Evolutionary conservation across 2,888 invertebrate genomes (phyloP).

Genomic region (Thymelicus acteon): DNA sequence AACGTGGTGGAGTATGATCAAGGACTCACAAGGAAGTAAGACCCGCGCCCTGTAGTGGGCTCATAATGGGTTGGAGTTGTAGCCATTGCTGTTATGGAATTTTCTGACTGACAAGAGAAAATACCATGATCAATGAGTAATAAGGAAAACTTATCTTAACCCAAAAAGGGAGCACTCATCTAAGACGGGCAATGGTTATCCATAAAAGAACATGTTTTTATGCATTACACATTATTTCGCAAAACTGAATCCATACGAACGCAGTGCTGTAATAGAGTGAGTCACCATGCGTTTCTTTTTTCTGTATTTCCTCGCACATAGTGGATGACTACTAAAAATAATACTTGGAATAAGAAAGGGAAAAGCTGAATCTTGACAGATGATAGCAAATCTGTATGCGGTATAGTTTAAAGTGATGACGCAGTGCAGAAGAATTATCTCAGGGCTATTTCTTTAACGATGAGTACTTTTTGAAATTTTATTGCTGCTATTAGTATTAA

Average conservation of each 20-base stretch:
- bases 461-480: no score
- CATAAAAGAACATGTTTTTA: neutral
- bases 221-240: slow-evolving; percentile 6
- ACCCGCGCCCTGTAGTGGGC: no score
- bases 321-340: slow-evolving; percentile 11
- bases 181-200: neutral
- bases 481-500: no score
- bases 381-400: no score
- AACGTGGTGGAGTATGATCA: no score
- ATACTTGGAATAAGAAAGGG: slow-evolving; percentile 11
- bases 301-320: slow-evolving; percentile 19
- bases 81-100: no score
- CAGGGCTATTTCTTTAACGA: no score
- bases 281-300: slow-evolving; percentile 21
- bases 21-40: no score
- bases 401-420: no score
- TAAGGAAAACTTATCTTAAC: neutral
- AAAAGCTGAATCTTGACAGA: slow-evolving; percentile 7
- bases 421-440: no score
- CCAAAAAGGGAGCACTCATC: neutral
- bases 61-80: no score
- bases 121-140: neutral
- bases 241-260: slow-evolving; percentile 19
- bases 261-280: slow-evolving; percentile 12
- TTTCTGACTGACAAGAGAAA: no score